Evolutionary conservation across 2,797 vertebrate genomes (phyloP), one percentile per base, ranked within the genome.

Genomic region (Amblyraja radiata): DNA sequence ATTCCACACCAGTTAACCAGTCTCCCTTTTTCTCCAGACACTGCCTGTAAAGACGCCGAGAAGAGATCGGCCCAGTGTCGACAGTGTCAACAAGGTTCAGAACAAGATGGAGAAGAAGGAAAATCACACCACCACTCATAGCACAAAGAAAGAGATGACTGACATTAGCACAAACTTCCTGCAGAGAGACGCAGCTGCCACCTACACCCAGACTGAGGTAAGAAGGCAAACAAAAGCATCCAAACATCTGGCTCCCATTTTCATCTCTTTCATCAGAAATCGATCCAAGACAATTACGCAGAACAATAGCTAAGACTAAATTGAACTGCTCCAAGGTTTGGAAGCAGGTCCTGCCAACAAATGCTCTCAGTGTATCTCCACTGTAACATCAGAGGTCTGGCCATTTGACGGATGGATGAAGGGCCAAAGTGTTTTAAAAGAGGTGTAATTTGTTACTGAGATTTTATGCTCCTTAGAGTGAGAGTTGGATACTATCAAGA

Each of bases 101-200:
- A 95, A 93, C 0, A 94, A 95, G 93, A 61, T 93, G 21, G 93
- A 94, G 90, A 93, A 73, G 73, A 95, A 93, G 32, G 95, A 95
- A 76, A 96, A 95, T 95, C 95, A 77, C 93, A 95, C 93, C 78
- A 73, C 32, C 68, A 76, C 93, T 93, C 2, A 94, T 32, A 94
- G 95, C n/a, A 96, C 94, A 93, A 96, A 96, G 93, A 95, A 65
- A 74, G 93, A 94, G 90, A 94, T 96, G 1, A 93, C 94, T 0
- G 97, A 97, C 84, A 93, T 96, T 0, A 95, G 95, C 94, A 46
- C 95, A 6, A 95, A 80, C 78, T 39, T 95, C 0, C 94, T 97
- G 93, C 96, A 97, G 95, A 96, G 95, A 93, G 98, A 98, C 0
- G 95, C 96, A 0, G 97, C 97, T 0, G 97, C 97, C 25, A 97